Base-by-base conservation (phyloP, 2,797 vertebrate genomes). In the Saxicola maurus region DNA sequence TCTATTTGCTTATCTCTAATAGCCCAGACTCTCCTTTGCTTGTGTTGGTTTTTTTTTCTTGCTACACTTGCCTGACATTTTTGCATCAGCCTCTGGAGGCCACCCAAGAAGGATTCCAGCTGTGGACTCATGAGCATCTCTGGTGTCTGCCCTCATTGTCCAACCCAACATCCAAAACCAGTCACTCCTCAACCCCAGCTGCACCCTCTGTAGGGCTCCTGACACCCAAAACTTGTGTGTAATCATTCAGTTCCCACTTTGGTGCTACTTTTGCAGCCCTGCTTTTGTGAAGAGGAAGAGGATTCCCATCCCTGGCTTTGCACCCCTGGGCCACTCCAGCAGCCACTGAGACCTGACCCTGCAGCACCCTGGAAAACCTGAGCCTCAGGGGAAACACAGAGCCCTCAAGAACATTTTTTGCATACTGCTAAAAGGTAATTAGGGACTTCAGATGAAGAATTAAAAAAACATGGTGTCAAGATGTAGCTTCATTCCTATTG, bases 321-420 rank as follows among this genome's bases (percentile, higher is more conserved):
- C 19, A 76, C 3, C 9, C 2, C 0, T 1, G 0, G n/a, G 43
- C 57, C 64, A 42, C 42, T 43, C 49, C 46, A 81, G 57, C 38
- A 80, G 30, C 38, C 2, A 1, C 59, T 30, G 46, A 46, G 17
- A 19, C 2, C 0, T 40, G 28, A 55, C 5, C 28, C 45, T 1
- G 2, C 37, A 51, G n/a, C n/a, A n/a, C 8, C 25, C 35, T 2
- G 1, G 37, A 74, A 66, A 82, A 37, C 48, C 42, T 25, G 13
- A 45, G 48, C 3, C 1, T 27, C 28, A 35, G 12, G 11, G 35
- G 42, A 86, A 76, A 79, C 8, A 24, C 35, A 52, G 14, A 77
- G 30, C 14, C 57, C 68, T 56, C 30, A 56, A 16, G 24, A 86
- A 62, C 6, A n/a, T 6, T 3, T 66, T 74, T 14, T 62, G 33